Evolutionary conservation across 2,888 invertebrate genomes (phyloP).

Genomic region (Nomada fucata): DNA sequence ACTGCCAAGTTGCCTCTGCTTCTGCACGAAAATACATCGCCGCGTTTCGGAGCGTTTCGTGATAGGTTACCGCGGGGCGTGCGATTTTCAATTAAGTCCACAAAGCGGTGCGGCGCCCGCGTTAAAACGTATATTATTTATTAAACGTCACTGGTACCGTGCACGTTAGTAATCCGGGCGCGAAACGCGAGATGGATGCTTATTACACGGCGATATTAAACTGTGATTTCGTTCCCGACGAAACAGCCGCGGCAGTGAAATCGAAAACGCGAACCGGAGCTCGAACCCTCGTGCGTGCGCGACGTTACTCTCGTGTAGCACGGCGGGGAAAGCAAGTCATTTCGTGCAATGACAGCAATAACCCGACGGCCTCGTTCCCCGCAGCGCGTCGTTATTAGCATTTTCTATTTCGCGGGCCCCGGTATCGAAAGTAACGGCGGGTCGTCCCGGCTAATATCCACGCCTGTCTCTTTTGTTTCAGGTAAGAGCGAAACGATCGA

Average conservation of each 20-base stretch:
- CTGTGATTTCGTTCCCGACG: neutral
- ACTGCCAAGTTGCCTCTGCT: neutral
- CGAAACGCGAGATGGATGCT: neutral
- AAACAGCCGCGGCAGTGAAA: neutral
- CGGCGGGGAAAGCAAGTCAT: constrained; percentile 21
- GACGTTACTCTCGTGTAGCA: neutral
- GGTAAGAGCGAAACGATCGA: constrained; percentile 38
- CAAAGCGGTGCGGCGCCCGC: too few species aligned
- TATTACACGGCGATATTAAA: neutral
- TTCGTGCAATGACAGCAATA: constrained; percentile 35
- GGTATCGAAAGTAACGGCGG: constrained; percentile 12
- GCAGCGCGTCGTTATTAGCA: constrained; percentile 30
- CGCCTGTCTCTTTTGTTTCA: constrained; percentile 39
- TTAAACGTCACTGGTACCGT: too few species aligned
- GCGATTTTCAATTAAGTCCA: too few species aligned
- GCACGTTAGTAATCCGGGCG: neutral
- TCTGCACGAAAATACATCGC: too few species aligned
- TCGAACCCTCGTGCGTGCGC: neutral
- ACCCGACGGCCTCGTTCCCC: neutral
- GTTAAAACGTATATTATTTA: too few species aligned
- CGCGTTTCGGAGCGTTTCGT: too few species aligned
- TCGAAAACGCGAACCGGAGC: neutral
- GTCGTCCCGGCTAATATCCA: constrained; percentile 33
- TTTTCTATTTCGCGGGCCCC: constrained; percentile 21
- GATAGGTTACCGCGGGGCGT: too few species aligned